Conservation (phyloP, 2,888 invertebrate genomes). For the Tricholauxania praeusta region DNA sequence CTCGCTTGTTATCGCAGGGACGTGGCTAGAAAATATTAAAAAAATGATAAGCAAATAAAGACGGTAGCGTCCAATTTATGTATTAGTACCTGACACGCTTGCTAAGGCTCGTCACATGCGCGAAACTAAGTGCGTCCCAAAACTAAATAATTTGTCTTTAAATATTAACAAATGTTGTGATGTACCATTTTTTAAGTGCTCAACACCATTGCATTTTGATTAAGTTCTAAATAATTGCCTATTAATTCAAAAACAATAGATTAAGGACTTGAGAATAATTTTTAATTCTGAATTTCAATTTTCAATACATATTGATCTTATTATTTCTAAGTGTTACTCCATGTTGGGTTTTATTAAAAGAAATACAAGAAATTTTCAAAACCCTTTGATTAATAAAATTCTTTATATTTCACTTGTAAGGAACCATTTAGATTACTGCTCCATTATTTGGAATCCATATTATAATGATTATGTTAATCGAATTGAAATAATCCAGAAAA, state of each 20-base stretch:
- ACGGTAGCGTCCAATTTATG: no score
- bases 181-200: not conserved
- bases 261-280: not conserved
- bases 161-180: no score
- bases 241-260: not conserved
- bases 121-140: no score
- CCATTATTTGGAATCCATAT: not conserved
- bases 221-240: not conserved
- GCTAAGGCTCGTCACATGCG: no score
- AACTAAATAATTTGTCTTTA: no score
- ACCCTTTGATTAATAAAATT: not conserved
- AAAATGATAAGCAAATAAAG: no score
- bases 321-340: not conserved
- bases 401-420: not conserved
- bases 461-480: not conserved
- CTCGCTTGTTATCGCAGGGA: no score
- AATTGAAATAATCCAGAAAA: not conserved
- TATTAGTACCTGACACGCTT: no score
- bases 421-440: not conserved
- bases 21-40: no score
- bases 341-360: constrained; percentile 12
- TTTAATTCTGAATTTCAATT: not conserved
- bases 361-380: not conserved
- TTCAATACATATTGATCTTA: not conserved
- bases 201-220: not conserved